Base-by-base conservation (phyloP, 2,113 vertebrate species). In the Upupa epops region DNA sequence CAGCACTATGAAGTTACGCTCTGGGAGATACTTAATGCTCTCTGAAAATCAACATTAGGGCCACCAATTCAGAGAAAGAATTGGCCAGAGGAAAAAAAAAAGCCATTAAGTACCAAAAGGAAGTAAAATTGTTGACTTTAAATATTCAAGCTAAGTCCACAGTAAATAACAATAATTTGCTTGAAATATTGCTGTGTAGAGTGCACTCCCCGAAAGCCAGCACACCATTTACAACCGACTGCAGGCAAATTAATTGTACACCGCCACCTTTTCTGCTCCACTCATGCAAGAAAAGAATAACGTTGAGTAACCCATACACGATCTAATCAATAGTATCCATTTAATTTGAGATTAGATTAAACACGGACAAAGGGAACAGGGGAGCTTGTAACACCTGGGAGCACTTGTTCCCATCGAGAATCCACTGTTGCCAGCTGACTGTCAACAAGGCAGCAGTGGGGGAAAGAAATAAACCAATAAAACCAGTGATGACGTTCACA, bases 101-200 rank as follows among this genome's bases (percentile, higher is more conserved):
- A 97, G 90, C 96, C 93, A 95, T 96, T 97, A 97, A 91, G 89
- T 52, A 92, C 42, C 82, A 95, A 96, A 96, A 95, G 78, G 92
- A 96, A 97, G 81, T 76, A 91, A 97, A 97, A 98, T 93, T 97
- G 95, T 97, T 97, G 95, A 97, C 95, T 96, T 97, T 91, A 97
- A 97, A 97, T 95, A 97, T 68, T 80, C 93, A 96, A 95, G 96
- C 64, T 95, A 97, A 97, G 97, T 83, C 96, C 95, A 96, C 19
- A 56, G 94, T 97, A 98, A 98, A 97, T 97, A 97, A 98, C 92
- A 97, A 98, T 98, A 97, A 97, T 98, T 98, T 97, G 80, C 96
- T 89, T 92, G 92, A 87, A 96, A 95, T 96, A 97, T 89, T 96
- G 94, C 92, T 97, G 93, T 96, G 92, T 96, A 95, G 20, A 42